Evolutionary conservation across 2,113 vertebrate species (phyloP), one percentile per base, ranked within the genome.

Genomic region (Cavia aperea): DNA sequence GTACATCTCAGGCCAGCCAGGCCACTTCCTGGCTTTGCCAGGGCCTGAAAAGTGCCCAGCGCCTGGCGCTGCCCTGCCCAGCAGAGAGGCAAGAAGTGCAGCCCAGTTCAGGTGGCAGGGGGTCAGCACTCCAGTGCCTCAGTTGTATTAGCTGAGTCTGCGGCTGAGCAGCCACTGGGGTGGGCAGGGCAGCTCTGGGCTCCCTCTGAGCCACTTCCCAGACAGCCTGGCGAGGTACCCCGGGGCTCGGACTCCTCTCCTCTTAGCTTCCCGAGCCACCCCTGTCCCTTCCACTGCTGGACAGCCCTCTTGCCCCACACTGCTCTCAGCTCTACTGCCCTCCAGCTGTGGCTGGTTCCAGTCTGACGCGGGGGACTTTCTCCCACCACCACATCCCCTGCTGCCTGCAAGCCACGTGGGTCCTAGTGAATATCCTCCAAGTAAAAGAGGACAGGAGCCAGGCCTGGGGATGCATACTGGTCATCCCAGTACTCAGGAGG

Each of bases 121-220:
- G 4, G 15, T 15, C 8, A 24, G 18, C 39, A 2, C 39, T 14
- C 29, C 46, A 11, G 75, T 0, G 66, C 65, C 56, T 83, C 33
- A 0, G 0, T 0, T 2, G 14, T 3, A 0, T 43, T 0, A 0
- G 23, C 16, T 26, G 2, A 9, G 4, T 0, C 12, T 19, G 1
- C 39, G 56, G 16, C 46, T 72, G 62, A 3, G 63, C 13, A 46
- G 29, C 29, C 26, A 1, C 63, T 4, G 5, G 16, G 18, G 11
- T 0, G 6, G 29, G 7, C 5, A 26, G 43, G 0, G 23, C 7
- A 3, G 46, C 1, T 63, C 82, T 62, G 21, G 54, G 2, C 1
- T 4, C 11, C n/a, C 46, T 0, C 1, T 1, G 7, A 46, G 12
- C 39, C 73, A 29, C n/a, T 46, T n/a, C 15, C 73, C 4, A 77